Conservation (phyloP, 2,113 vertebrate genomes). For the Erpornis zantholeuca region DNA sequence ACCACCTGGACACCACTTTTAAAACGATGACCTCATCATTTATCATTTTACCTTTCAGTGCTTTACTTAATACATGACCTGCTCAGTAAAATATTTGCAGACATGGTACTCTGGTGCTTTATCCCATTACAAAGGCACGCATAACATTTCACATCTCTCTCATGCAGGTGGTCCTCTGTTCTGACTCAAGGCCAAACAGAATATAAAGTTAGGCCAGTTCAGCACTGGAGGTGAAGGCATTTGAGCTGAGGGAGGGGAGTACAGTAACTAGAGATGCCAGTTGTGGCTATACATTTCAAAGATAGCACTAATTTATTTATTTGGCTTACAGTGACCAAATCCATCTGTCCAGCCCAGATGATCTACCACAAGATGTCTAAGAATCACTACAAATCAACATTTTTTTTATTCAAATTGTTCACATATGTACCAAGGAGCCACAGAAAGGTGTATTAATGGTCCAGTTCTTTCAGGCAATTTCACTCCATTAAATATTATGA, state of each 20-base stretch:
- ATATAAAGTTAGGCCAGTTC: conserved; percentile 50
- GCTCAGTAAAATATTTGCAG: conserved; percentile 72
- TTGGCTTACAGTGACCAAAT: conserved; percentile 64
- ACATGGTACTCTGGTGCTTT: conserved; percentile 62
- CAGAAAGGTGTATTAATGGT: conserved; percentile 46
- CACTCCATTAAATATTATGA: conserved; percentile 58
- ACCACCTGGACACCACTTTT: conserved; percentile 58
- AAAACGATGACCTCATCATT: conserved; percentile 68
- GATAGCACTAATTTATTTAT: conserved; percentile 71
- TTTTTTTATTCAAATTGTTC: conserved; percentile 63
- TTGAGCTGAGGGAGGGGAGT: conserved; percentile 26
- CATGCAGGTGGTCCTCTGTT: conserved; percentile 65
- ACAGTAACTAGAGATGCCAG: conserved; percentile 56
- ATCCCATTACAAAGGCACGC: conserved; percentile 69
- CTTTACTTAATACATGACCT: conserved; percentile 71
- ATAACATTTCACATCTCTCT: conserved; percentile 66
- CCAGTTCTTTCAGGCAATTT: conserved; percentile 42
- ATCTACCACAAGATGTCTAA: conserved; percentile 30
- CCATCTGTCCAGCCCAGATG: conserved; percentile 61
- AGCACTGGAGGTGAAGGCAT: conserved; percentile 47
- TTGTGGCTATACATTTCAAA: conserved; percentile 70
- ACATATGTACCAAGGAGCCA: conserved; percentile 60
- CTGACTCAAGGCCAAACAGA: conserved; percentile 59
- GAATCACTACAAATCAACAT: conserved; percentile 25
- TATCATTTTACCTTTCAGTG: conserved; percentile 72